Conservation (phyloP, 2,797 vertebrate genomes). For the Syndactyla subalaris region DNA sequence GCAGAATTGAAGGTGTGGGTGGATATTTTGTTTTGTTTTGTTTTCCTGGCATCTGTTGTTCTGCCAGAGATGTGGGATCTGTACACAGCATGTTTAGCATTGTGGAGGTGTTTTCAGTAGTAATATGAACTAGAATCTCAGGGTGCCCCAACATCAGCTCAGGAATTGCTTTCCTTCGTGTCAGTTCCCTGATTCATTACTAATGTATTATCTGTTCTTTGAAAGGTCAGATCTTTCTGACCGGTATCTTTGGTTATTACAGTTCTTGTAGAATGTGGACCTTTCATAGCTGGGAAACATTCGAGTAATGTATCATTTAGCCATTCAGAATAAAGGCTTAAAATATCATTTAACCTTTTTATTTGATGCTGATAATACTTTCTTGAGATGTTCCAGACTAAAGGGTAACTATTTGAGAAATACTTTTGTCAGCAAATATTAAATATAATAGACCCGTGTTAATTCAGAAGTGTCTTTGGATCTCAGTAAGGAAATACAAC, state of each 20-base stretch:
- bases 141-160: neutral
- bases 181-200: neutral
- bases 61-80: neutral
- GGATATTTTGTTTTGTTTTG: neutral
- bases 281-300: neutral
- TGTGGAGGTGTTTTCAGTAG: neutral
- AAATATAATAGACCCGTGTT: neutral
- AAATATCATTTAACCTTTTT: slow-evolving; percentile 13
- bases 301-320: slow-evolving; percentile 1
- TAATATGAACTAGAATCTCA: neutral
- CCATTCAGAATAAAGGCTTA: neutral
- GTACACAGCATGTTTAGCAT: neutral
- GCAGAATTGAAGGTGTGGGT: neutral
- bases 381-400: neutral
- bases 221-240: slow-evolving; percentile 25
- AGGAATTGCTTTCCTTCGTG: neutral
- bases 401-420: neutral
- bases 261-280: neutral
- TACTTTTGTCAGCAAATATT: neutral
- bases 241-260: neutral
- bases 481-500: neutral
- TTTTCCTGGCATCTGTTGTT: neutral
- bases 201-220: neutral
- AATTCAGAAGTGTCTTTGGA: neutral
- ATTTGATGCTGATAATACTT: neutral